phyloP scores from a whole-genome alignment of 2,888 invertebrate species.

The Pyrrhosoma nymphula region DNA sequence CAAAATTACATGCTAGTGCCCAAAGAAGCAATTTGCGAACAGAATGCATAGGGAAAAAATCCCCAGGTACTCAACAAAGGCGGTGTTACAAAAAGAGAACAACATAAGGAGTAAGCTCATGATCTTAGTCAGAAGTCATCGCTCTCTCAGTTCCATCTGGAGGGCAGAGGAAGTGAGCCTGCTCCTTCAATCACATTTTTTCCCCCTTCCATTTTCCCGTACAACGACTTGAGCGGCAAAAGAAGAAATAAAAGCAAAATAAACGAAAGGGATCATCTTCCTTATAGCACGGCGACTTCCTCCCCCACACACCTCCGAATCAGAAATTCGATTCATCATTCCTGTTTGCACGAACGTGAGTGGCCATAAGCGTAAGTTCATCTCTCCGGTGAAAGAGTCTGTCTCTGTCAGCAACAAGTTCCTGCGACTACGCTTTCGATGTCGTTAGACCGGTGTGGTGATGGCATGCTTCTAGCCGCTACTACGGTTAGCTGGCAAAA shows the following conservation, averaged over 20 bases:
- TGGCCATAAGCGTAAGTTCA: background rate
- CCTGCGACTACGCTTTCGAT: background rate
- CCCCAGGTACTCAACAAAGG: too few relatives aligned
- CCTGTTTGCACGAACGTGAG: background rate
- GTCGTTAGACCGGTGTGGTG: background rate
- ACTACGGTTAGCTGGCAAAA: background rate
- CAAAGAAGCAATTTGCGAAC: too few relatives aligned
- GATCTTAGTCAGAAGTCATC: background rate
- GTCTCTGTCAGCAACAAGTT: background rate
- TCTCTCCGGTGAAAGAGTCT: background rate
- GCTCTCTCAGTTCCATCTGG: background rate
- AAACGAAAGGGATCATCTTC: conserved; percentile 16
- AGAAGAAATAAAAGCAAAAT: background rate
- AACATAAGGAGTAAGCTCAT: background rate
- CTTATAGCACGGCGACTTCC: background rate
- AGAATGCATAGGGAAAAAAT: too few relatives aligned
- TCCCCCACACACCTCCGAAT: background rate
- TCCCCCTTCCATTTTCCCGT: background rate
- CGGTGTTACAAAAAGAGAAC: too few relatives aligned
- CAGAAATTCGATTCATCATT: conserved; percentile 14
- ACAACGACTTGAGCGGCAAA: background rate
- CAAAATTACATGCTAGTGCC: background rate
- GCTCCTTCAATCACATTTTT: background rate
- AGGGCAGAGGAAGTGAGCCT: background rate
- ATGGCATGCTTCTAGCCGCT: background rate